Conservation (phyloP, 2,113 vertebrate species). For the Prolemur simus region DNA sequence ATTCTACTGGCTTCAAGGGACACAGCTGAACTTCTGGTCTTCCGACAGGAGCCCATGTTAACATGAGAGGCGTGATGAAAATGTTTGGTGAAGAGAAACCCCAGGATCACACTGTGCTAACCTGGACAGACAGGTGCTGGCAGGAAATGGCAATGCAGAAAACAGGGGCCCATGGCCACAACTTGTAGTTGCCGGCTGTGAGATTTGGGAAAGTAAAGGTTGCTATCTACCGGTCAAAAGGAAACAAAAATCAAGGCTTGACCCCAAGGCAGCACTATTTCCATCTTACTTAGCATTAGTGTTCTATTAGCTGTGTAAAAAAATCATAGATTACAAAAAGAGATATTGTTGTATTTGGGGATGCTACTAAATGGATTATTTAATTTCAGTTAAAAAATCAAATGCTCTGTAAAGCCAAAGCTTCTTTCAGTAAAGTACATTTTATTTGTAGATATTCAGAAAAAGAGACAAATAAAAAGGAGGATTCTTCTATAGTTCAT, state of each 20-base stretch:
- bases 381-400: constrained; percentile 5
- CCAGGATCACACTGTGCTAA: neutral
- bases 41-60: neutral
- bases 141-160: fast-evolving
- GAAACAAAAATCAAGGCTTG: neutral
- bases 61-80: neutral
- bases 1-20: neutral
- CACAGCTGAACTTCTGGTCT: neutral
- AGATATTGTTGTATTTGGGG: neutral
- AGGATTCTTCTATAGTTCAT: constrained; percentile 11
- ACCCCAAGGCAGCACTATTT: neutral
- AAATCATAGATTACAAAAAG: neutral
- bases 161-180: fast-evolving
- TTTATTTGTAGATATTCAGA: constrained; percentile 20
- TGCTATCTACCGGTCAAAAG: neutral
- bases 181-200: neutral
- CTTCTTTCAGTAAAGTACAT: neutral
- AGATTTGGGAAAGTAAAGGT: neutral
- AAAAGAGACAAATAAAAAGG: neutral
- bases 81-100: neutral
- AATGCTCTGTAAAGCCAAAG: neutral
- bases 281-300: neutral
- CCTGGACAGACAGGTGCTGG: neutral
- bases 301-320: neutral
- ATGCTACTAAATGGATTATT: neutral